Evolutionary conservation across 2,797 vertebrate species (phyloP).

Genomic region (Poecile montanus): DNA sequence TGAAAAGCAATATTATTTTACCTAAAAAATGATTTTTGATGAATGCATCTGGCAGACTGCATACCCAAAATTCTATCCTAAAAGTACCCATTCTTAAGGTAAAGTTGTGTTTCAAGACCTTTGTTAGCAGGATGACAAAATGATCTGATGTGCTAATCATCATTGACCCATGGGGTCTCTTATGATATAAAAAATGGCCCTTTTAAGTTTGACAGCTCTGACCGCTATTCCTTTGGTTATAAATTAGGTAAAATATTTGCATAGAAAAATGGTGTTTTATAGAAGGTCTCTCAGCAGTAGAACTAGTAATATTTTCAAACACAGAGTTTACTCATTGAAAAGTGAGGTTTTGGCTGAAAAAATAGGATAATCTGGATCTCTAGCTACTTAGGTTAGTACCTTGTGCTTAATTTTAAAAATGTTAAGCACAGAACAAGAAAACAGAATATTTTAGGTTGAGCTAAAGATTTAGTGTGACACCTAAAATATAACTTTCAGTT

Average conservation of each 20-base stretch:
- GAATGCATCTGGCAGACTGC: not conserved
- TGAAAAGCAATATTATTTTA: not conserved
- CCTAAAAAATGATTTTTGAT: not conserved
- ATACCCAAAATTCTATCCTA: not conserved
- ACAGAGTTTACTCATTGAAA: not conserved
- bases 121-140: slow-evolving; percentile 25
- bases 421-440: not conserved
- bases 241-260: slow-evolving; percentile 26
- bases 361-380: not conserved
- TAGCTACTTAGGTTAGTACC: not conserved
- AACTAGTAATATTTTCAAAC: not conserved
- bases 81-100: not conserved
- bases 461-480: not conserved
- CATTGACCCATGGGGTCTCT: not conserved
- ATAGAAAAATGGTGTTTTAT: slow-evolving; percentile 1
- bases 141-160: not conserved
- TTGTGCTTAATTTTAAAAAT: not conserved
- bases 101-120: slow-evolving; percentile 5
- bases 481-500: not conserved
- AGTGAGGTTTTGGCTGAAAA: not conserved
- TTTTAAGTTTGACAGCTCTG: slow-evolving; percentile 25
- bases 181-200: slow-evolving; percentile 10
- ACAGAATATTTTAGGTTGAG: not conserved
- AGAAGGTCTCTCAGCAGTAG: not conserved
- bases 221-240: slow-evolving; percentile 4